Conservation (phyloP, 2,888 invertebrate genomes). For the Eupelmus urozonus region DNA sequence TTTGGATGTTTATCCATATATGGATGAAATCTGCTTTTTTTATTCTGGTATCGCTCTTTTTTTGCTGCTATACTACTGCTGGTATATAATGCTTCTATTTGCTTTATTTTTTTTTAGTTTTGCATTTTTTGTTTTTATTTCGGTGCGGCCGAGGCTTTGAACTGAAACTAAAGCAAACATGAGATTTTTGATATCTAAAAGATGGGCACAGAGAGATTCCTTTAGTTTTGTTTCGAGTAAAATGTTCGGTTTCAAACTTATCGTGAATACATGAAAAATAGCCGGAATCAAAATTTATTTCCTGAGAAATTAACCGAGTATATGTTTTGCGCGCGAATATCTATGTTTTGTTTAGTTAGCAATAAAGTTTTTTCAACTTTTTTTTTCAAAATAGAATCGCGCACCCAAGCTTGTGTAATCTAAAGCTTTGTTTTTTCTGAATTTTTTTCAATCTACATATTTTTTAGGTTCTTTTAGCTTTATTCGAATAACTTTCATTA, state of each 20-base stretch:
- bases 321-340: no score
- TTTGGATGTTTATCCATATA: slow-evolving; percentile 7
- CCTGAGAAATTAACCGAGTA: no score
- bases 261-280: no score
- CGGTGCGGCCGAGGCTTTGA: slow-evolving; percentile 21
- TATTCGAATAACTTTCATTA: neutral
- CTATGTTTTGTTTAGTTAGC: neutral
- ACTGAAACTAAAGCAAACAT: slow-evolving; percentile 46
- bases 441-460: slow-evolving; percentile 15
- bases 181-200: slow-evolving; percentile 19
- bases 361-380: neutral
- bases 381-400: neutral
- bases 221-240: no score
- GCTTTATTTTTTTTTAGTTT: slow-evolving; percentile 8
- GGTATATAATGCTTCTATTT: slow-evolving; percentile 9
- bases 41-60: slow-evolving; percentile 11
- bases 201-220: no score
- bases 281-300: no score
- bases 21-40: slow-evolving; percentile 25
- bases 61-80: neutral
- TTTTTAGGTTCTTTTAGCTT: neutral
- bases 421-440: neutral
- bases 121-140: slow-evolving; percentile 19
- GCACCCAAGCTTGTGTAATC: neutral
- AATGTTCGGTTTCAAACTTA: no score